phyloP scores from a whole-genome alignment of 2,888 invertebrate species.

The Rotaria socialis region DNA sequence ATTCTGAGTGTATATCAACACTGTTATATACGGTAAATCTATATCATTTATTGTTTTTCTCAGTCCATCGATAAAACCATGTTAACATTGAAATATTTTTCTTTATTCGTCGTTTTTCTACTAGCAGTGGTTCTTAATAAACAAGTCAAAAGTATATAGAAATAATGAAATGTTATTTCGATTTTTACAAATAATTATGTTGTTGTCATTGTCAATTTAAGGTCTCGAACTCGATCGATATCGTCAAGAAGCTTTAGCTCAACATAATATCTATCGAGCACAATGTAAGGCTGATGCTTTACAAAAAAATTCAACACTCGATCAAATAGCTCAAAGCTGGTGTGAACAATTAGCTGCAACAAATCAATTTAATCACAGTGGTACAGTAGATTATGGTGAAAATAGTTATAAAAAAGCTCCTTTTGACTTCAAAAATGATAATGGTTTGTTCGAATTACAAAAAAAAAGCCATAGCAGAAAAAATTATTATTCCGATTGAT shows the following conservation, averaged over 20 bases:
- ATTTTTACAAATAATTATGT: no score
- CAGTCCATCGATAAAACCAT: not conserved
- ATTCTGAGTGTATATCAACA: not conserved
- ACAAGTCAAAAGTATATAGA: not conserved
- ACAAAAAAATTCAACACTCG: not conserved
- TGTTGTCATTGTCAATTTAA: not conserved
- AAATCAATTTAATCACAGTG: constrained; percentile 4
- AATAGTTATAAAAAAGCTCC: not conserved
- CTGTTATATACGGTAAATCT: not conserved
- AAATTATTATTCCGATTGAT: not conserved
- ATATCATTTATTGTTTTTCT: not conserved
- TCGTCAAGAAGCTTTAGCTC: not conserved
- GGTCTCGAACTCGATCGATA: not conserved
- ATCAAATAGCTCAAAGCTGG: not conserved
- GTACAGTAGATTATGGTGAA: not conserved
- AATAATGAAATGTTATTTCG: no score
- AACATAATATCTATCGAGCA: not conserved
- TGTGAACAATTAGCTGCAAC: not conserved
- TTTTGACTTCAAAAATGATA: not conserved
- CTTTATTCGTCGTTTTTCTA: not conserved
- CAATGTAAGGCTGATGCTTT: not conserved
- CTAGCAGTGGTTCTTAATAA: not conserved
- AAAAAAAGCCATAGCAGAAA: not conserved
- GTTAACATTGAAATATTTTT: not conserved
- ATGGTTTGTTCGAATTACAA: not conserved